phyloP scores from a whole-genome alignment of 2,888 invertebrate genomes.

The Prosopocoilus inquinatus region DNA sequence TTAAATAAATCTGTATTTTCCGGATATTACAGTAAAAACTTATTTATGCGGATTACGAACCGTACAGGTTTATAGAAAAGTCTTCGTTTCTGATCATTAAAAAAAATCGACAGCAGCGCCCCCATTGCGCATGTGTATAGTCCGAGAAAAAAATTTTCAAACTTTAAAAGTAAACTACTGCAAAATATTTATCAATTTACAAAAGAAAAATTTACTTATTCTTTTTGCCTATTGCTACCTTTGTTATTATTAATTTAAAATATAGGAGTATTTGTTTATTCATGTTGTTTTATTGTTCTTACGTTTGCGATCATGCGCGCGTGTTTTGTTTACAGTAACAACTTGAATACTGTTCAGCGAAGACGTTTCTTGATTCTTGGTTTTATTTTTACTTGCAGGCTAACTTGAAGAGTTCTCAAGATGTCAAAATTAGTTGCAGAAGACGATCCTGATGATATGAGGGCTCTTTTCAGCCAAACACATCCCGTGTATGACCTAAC shows the following conservation, averaged over 20 bases:
- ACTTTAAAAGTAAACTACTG: neutral
- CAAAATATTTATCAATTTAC: neutral
- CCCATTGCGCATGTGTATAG: conserved; percentile 6
- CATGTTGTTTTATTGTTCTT: neutral
- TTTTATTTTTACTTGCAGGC: no score
- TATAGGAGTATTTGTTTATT: neutral
- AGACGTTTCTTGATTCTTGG: neutral
- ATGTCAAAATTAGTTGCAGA: conserved; percentile 29
- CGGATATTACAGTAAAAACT: no score
- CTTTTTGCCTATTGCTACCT: neutral
- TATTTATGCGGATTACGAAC: neutral
- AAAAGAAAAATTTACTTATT: neutral
- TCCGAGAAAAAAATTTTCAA: conserved; percentile 6
- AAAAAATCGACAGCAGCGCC: neutral
- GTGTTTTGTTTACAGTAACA: no score
- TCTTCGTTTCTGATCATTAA: conserved; percentile 6
- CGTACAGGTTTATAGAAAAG: conserved; percentile 13
- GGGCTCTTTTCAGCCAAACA: conserved; percentile 30
- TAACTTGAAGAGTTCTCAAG: neutral
- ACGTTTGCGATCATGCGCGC: no score
- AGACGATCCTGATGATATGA: conserved; percentile 31
- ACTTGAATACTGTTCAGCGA: neutral
- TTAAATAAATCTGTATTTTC: no score
- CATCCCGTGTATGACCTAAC: conserved; percentile 31
- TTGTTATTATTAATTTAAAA: neutral